Conservation (phyloP, 2,797 vertebrate genomes). For the Sandelia bainsii region DNA sequence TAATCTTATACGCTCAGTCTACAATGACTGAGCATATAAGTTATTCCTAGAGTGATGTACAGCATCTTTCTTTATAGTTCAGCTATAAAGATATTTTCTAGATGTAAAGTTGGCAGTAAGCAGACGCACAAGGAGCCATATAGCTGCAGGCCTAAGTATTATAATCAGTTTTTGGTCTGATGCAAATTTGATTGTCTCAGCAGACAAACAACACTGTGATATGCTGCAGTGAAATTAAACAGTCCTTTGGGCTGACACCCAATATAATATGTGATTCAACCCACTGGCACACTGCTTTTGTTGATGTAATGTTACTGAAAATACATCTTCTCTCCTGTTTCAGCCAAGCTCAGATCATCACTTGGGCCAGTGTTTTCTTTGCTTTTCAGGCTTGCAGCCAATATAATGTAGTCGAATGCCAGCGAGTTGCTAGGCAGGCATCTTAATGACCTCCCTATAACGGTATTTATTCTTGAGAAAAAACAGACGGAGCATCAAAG, state of each 20-base stretch:
- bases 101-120: conserved; percentile 6
- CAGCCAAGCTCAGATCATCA: conserved; percentile 62
- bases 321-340: conserved; percentile 61
- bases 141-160: conserved; percentile 5
- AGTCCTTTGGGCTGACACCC: conserved; percentile 40
- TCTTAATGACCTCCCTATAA: conserved; percentile 54
- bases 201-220: conserved; percentile 37
- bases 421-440: conserved; percentile 60
- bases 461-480: conserved; percentile 60
- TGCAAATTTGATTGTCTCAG: conserved; percentile 32
- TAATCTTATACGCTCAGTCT: conserved; percentile 44
- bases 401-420: conserved; percentile 57
- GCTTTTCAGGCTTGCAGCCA: conserved; percentile 60
- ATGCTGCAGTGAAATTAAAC: conserved; percentile 46
- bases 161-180: conserved; percentile 22
- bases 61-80: conserved; percentile 45
- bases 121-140: conserved; percentile 25
- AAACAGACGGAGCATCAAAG: conserved; percentile 59
- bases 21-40: conserved; percentile 1
- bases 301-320: conserved; percentile 73
- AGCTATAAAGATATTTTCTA: conserved; percentile 42
- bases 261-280: conserved; percentile 67
- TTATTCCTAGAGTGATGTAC: conserved; percentile 28
- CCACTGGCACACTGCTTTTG: conserved; percentile 42
- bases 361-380: conserved; percentile 66